Evolutionary conservation across 1,140 invertebrate species (phyloP), one percentile per base, ranked within the genome.

Genomic region (Macrocentrus cingulum): DNA sequence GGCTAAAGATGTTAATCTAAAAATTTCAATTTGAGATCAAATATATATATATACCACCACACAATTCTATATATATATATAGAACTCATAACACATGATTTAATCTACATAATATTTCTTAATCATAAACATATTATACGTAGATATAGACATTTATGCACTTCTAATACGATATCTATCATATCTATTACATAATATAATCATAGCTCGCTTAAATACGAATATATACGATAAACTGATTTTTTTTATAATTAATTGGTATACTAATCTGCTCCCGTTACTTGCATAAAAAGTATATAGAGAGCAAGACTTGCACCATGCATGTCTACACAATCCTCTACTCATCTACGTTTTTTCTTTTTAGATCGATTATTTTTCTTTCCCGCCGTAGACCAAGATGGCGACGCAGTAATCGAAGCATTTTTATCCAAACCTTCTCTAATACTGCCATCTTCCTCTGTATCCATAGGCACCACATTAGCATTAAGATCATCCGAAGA

Each of bases 261-360:
- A 42, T 54, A 64, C 67, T 77, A 80, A 71, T 79, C 76, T 18
- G 69, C 73, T 19, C 77, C 77, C 3, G 75, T 56, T 19, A 79
- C 76, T 62, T 79, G 77, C 78, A 80, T 77, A 4, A 80, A 61
- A 20, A 80, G 66, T 62, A 79, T 74, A 44, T 77, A 79, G 20
- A 80, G 74, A 61, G 74, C 77, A 65, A 80, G 75, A 63, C 77
- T 76, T 59, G 77, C 77, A 64, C 71, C 70, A 59, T 72, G 77
- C 66, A 80, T 75, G 63, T 80, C 75, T 70, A 80, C 71, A 65
- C 77, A 79, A 66, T 78, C 75, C 75, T 80, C 74, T 71, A 79
- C 71, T 80, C 75, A 81, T 81, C 71, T 80, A 61, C 59, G 79
- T 66, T 64, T 77, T 69, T 74, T 80, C 62, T 76, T 81, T 57